Evolutionary conservation across 2,113 vertebrate species (phyloP), one percentile per base, ranked within the genome.

Genomic region (Ammodytes dubius): DNA sequence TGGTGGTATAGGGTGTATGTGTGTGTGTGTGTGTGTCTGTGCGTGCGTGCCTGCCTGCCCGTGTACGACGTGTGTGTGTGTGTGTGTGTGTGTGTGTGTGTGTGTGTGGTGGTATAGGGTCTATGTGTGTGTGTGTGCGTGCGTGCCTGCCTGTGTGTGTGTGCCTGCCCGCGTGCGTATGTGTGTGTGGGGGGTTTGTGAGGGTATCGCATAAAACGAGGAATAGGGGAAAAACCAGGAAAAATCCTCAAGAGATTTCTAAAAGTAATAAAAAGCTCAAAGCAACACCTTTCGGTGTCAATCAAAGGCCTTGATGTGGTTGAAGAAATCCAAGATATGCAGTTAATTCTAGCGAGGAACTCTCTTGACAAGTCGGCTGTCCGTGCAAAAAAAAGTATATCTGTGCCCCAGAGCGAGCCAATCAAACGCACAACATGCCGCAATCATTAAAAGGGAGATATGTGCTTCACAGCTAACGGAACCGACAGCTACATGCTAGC

Each of bases 221-320:
- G 52, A 39, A 53, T 37, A 43, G 17, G 50, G 54, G 65, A 47
- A n/a, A 72, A 63, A 69, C 49, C 73, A 81, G 52, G 46, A 35
- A 69, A 35, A 69, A 52, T 77, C 79, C 89, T 81, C 77, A 0
- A 77, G 90, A 88, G 91, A 81, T 77, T 86, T 82, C 64, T 76
- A 80, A 80, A 87, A 80, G 86, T 89, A 91, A 92, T 89, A 91
- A 81, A 91, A 92, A 92, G 81, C 87, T 91, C 79, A 93, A 93
- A 91, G 91, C 77, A 91, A 92, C 93, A 94, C 88, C 89, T 93
- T 88, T 27, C 87, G 88, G 90, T 88, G 93, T 91, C 93, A 91
- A 93, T 94, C 92, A 94, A 91, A 91, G 86, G 37, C 69, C 40
- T 63, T 7, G 27, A 27, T 27, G 37, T 73, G 70, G 87, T 87